A percentile compares a stretch with the other conserved stretches of the same genome.
Conservation (phyloP, 1,140 invertebrate genomes). For the Bombus waltoni region DNA sequence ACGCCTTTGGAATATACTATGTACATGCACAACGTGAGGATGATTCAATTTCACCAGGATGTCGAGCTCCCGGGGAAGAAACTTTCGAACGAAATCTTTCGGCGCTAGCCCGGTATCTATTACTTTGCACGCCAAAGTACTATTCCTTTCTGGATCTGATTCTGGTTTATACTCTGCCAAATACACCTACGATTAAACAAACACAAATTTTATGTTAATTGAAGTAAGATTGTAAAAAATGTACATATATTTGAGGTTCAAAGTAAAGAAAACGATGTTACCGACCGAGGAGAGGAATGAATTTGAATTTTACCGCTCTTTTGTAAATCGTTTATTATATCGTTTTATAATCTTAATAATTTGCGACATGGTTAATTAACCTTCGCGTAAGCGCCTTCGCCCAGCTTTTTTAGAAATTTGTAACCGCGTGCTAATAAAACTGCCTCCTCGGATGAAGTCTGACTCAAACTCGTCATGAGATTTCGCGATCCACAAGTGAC, state of each 20-base stretch:
- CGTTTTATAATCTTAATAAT: neutral
- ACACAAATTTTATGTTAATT: neutral
- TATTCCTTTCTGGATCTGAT: slow-evolving; percentile 66
- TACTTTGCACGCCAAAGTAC: slow-evolving; percentile 88
- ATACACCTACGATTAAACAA: slow-evolving; percentile 82
- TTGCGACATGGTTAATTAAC: slow-evolving; percentile 68
- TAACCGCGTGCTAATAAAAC: slow-evolving; percentile 84
- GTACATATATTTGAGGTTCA: neutral
- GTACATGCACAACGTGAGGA: slow-evolving; percentile 88
- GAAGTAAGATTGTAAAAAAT: slow-evolving; percentile 22
- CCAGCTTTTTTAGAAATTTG: slow-evolving; percentile 85
- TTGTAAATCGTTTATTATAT: neutral
- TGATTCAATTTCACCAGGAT: slow-evolving; percentile 88
- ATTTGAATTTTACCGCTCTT: neutral
- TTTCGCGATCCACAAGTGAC: slow-evolving; percentile 22
- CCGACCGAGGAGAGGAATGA: neutral
- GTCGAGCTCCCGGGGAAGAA: slow-evolving; percentile 89
- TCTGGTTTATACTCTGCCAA: slow-evolving; percentile 83
- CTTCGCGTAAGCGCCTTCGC: slow-evolving; percentile 87
- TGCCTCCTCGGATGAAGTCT: slow-evolving; percentile 83
- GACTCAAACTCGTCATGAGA: slow-evolving; percentile 65
- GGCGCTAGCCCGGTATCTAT: slow-evolving; percentile 88
- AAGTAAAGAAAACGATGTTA: neutral
- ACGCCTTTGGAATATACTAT: slow-evolving; percentile 86
- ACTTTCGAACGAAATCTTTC: slow-evolving; percentile 89